Base-by-base conservation (phyloP, 2,888 invertebrate species). In the Coelinius sp. region DNA sequence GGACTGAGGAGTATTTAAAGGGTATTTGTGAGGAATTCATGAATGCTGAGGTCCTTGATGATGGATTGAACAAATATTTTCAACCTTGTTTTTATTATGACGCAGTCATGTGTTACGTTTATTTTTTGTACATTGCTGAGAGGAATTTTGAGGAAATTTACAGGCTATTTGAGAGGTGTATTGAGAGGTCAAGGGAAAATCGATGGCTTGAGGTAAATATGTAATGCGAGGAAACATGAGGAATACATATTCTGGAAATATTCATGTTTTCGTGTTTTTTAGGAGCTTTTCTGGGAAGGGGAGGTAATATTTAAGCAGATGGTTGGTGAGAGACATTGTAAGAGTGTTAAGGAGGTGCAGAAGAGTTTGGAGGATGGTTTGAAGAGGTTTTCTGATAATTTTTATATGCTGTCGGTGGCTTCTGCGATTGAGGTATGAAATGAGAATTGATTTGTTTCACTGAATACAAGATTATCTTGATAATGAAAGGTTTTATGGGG, bases 381-480 rank as follows among this genome's bases (percentile, higher is more conserved):
- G 71, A 59, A 78, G 6, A 59, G 87, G 31, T 92, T 89, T 83
- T 92, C 92, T 0, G 90, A 91, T 73, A 93, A 93, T 85, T 85
- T 92, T 65, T 89, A 88, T 71, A 81, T 92, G 7, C 83, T 92
- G 25, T 89, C 91, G 35, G 85, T 89, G 17, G 83, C 89, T 71
- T 88, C 89, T n/a, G 88, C 88, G 71, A 84, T 89, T 68, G 90
- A 90, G 84, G 89, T 89, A 82, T 71, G 73, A 73, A n/a, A 6
- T 17, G 7, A 38, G 22, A 20, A 44, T 49, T 17, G 6, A 66
- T 20, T 66, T 66, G 5, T 25, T 31, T 25, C 31, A 22, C 2
- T 25, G 20, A 12, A 10, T 27, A 1, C 3, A 31, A 24, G 12
- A 35, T 17, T 35, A 17, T 12, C 25, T 25, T 41, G 56, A 14